phyloP scores from a whole-genome alignment of 2,797 vertebrate species.

The Labroides dimidiatus region DNA sequence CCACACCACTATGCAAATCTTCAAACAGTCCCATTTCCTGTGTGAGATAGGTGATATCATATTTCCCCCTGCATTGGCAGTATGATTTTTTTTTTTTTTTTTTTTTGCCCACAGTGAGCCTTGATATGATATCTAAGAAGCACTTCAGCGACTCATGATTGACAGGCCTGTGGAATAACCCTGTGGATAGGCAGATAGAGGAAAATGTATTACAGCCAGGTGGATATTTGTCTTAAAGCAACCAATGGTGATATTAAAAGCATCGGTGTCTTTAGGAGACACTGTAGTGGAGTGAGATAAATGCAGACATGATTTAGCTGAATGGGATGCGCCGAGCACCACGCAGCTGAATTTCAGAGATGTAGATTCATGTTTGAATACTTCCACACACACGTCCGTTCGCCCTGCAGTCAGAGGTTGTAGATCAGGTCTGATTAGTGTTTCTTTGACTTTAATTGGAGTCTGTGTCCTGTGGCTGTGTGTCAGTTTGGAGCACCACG shows the following conservation, averaged over 20 bases:
- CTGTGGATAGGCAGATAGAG: constrained; percentile 68
- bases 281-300: neutral
- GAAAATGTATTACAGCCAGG: constrained; percentile 60
- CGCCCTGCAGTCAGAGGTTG: constrained; percentile 66
- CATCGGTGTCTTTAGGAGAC: neutral
- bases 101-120: constrained; percentile 31
- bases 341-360: constrained; percentile 15
- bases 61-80: constrained; percentile 21
- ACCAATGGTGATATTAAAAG: constrained; percentile 60
- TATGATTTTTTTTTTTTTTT: constrained; percentile 29
- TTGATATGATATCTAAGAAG: constrained; percentile 64
- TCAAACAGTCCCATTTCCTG: constrained; percentile 67
- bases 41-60: constrained; percentile 53
- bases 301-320: constrained; percentile 6
- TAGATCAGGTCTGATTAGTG: constrained; percentile 80
- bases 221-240: constrained; percentile 67
- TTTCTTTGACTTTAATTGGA: constrained; percentile 76
- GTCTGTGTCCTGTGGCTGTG: constrained; percentile 73
- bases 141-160: constrained; percentile 68
- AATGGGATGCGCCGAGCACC: constrained; percentile 19
- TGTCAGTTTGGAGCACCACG: constrained; percentile 66
- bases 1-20: constrained; percentile 63
- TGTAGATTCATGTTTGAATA: constrained; percentile 36
- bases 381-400: constrained; percentile 20
- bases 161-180: constrained; percentile 63